Percentiles rank a stretch among this genome's conserved stretches.
Evolutionary conservation across 2,888 invertebrate genomes (phyloP).

Genomic region (Marronus borbonicus): DNA sequence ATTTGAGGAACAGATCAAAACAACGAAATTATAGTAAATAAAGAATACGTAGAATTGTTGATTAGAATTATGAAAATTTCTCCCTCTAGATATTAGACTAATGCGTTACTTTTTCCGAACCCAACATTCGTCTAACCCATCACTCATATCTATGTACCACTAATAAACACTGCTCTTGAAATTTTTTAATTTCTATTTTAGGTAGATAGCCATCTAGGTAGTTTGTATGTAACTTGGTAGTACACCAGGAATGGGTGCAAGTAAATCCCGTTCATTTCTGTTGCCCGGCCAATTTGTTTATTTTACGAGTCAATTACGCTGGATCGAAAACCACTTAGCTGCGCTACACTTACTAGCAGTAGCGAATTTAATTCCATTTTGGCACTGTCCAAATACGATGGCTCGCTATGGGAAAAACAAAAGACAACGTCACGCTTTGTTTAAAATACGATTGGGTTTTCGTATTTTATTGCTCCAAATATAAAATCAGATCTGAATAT

Average conservation of each 20-base stretch:
- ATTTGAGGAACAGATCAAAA: no score
- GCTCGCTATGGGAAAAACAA: background rate
- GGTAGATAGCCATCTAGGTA: background rate
- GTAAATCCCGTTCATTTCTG: constrained; percentile 1
- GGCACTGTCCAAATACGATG: constrained; percentile 7
- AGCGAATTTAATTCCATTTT: constrained; percentile 24
- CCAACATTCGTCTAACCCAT: no score
- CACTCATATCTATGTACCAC: no score
- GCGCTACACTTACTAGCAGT: background rate
- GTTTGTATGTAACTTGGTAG: background rate
- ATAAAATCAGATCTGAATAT: background rate
- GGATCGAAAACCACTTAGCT: constrained; percentile 26
- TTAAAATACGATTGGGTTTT: background rate
- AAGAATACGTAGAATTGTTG: no score
- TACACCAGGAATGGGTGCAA: background rate
- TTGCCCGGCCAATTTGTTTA: constrained; percentile 27
- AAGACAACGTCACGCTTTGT: background rate
- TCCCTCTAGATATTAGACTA: no score
- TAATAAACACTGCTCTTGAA: no score
- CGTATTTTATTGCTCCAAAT: background rate
- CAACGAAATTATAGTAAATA: no score
- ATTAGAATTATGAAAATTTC: no score
- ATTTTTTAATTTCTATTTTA: background rate
- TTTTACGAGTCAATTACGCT: constrained; percentile 40
- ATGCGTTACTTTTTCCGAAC: no score